Base-by-base conservation (phyloP, 2,888 invertebrate genomes). In the Octonoba sinensis region DNA sequence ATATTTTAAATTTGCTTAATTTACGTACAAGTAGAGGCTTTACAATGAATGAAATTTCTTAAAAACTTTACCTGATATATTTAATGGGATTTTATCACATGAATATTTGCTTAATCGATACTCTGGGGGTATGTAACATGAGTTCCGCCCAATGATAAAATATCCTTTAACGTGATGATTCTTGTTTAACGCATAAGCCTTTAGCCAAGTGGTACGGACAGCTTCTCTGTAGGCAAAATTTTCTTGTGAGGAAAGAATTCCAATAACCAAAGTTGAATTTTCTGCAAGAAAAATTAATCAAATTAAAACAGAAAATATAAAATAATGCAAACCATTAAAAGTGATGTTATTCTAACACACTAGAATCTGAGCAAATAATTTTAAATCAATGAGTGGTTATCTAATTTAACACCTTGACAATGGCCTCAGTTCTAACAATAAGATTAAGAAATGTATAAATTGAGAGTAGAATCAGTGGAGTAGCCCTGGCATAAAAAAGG, bases 181-280 rank as follows among this genome's bases (percentile, higher is more conserved):
- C n/a, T 62, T 44, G 18, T 77, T 69, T 12, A 72, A 27, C 4
- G 49, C 18, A 84, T 78, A 79, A 18, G 78, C 46, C 47, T 82
- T 82, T 62, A 86, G 24, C 87, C 87, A 87, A 11, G 87, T 86
- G 18, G 83, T 72, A 51, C 86, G 71, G 27, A 86, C 86, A 15
- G 84, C 83, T 49, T 84, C 57, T 75, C 87, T 84, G 60, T 85
- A 83, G n/a, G 85, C 64, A 81, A 85, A 86, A 71, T 87, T 81
- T 15, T 86, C 83, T 62, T 85, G 79, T 3, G 86, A 85, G 20
- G 87, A 87, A 27, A 87, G 82, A 72, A 87, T 84, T 49, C 86
- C 86, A 51, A 87, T 79, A 13, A 84, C 85, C 16, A 86, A 57
- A 2, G 8, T 4, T 36, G 36, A 8, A 36, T 36, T 36, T 36